Base-by-base conservation (phyloP, 2,113 vertebrate genomes). In the Machaerirhynchus nigripectus region DNA sequence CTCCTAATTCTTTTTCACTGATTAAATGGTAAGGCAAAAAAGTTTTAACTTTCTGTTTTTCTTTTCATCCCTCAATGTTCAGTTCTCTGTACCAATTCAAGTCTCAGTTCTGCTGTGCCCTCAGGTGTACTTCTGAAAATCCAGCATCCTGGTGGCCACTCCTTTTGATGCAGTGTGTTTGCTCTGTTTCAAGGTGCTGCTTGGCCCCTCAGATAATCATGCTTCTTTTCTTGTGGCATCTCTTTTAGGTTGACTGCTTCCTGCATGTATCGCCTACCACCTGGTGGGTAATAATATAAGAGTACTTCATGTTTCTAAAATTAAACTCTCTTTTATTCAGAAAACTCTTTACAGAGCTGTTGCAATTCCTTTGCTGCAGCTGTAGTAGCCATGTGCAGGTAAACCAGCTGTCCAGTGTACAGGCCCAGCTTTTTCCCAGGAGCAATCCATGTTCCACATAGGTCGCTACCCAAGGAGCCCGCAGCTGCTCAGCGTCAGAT, bases 301-400 rank as follows among this genome's bases (percentile, higher is more conserved):
- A 92, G 31, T 95, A 78, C 71, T 95, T 96, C 39, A 40, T 13
- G 44, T 71, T 97, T 95, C 89, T 95, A 93, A 97, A 96, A 95
- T 95, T 86, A 91, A 93, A 65, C 31, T 17, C 28, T 80, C 75
- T 76, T 91, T 93, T 93, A 76, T 93, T 80, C 77, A 60, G 60
- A 86, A 87, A 68, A 75, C 52, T 83, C 83, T 95, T 86, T 59
- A 56, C 19, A 87, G 64, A 75, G 60, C 64, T 46, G 26, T 87
- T 90, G 73, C 56, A 92, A 37, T 81, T 70, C 18, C 71, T 93
- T 87, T 95, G 50, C 50, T 92, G 79, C 88, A 70, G 42, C 47
- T 90, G 5, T 44, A 84, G 83, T 63, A 63, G 86, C 73, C 47
- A 13, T 13, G 39, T 59, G 60, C 39, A 56, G 1, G 2, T 53